Evolutionary conservation across 2,797 vertebrate species (phyloP).

Genomic region (Sphaeramia orbicularis): DNA sequence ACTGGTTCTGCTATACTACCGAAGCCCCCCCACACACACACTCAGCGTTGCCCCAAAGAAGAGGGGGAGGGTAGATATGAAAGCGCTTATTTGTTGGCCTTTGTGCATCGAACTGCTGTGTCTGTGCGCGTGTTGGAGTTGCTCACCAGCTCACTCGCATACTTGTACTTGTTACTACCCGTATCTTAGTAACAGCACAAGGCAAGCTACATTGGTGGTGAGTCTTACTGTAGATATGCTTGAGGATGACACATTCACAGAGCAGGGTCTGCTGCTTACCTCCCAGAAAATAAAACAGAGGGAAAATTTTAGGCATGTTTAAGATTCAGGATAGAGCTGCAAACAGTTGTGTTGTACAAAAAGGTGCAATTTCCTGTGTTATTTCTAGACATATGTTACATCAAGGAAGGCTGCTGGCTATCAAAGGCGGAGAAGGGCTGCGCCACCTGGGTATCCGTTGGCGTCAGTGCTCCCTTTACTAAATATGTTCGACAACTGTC

Average conservation of each 20-base stretch:
- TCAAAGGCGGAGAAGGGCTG: slow-evolving; percentile 41
- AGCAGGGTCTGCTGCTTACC: slow-evolving; percentile 3
- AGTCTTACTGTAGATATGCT: slow-evolving; percentile 66
- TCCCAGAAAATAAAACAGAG: slow-evolving; percentile 14
- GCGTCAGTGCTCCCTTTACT: slow-evolving; percentile 71
- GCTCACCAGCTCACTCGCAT: slow-evolving; percentile 74
- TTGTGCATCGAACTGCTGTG: slow-evolving; percentile 70
- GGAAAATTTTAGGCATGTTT: slow-evolving; percentile 10
- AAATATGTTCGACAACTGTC: slow-evolving; percentile 45
- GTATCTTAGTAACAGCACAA: slow-evolving; percentile 81
- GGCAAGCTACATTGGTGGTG: slow-evolving; percentile 53
- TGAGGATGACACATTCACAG: slow-evolving; percentile 12
- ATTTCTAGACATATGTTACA: slow-evolving; percentile 37
- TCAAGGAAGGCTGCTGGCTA: slow-evolving; percentile 17
- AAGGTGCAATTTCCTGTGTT: slow-evolving; percentile 58
- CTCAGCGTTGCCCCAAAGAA: slow-evolving; percentile 73
- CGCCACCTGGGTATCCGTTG: slow-evolving; percentile 69
- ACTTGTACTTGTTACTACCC: slow-evolving; percentile 64
- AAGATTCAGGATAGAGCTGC: slow-evolving; percentile 31
- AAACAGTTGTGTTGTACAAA: slow-evolving; percentile 66
- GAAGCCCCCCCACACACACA: slow-evolving; percentile 49
- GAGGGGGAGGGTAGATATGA: slow-evolving; percentile 78
- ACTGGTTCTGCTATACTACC: slow-evolving; percentile 59
- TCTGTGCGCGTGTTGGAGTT: slow-evolving; percentile 67
- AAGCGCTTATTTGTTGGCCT: slow-evolving; percentile 82